These are phyloP conservation scores for Cephus nigrinus DNA, from an alignment of 2,888 invertebrate genomes.

Conservation along the genomic window DNA sequence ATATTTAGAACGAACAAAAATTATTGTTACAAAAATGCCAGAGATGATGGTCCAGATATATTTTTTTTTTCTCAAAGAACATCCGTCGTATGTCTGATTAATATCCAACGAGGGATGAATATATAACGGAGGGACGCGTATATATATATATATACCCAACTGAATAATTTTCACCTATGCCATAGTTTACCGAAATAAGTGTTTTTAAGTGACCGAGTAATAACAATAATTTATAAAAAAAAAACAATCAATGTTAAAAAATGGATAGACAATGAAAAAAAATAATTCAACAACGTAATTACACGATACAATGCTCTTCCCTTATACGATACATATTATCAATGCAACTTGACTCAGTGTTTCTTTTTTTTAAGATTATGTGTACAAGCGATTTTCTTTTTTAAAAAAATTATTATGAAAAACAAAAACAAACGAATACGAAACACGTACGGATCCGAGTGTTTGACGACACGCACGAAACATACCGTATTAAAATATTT, in stretches of 20 bases:
- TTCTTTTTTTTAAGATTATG: neutral
- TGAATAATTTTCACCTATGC: too few relatives aligned
- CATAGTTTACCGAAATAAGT: too few relatives aligned
- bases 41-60: neutral
- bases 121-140: neutral
- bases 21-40: neutral
- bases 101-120: neutral
- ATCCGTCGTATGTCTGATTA: neutral
- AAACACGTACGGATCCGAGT: neutral
- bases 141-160: too few relatives aligned
- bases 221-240: neutral
- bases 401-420: neutral
- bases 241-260: neutral
- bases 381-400: neutral
- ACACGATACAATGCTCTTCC: neutral
- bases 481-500: neutral
- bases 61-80: neutral
- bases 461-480: neutral
- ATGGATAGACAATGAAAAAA: neutral
- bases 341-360: neutral
- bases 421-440: neutral
- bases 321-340: neutral
- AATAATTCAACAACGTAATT: neutral
- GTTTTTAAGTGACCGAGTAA: neutral
- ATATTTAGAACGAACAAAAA: neutral